A percentile compares a stretch with the other conserved stretches of the same genome.
Evolutionary conservation across 2,113 vertebrate genomes (phyloP).

Genomic region (Thermophis baileyi): DNA sequence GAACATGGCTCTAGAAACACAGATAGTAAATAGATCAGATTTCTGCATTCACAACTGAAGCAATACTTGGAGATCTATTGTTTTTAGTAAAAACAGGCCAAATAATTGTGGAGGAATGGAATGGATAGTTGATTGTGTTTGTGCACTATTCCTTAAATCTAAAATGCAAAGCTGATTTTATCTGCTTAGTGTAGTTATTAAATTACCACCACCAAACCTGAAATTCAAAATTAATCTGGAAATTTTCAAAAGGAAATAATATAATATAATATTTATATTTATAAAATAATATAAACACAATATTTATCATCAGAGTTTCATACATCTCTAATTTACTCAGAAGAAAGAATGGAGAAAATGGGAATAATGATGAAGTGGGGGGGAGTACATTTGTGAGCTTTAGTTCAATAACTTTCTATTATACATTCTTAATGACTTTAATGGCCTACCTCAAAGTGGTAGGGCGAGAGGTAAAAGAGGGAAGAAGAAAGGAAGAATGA

Average conservation of each 20-base stretch:
- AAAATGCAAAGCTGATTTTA: background rate
- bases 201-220: background rate
- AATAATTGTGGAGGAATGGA: background rate
- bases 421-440: background rate
- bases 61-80: background rate
- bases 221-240: background rate
- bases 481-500: background rate
- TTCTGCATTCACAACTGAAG: background rate
- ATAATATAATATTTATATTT: too few species aligned
- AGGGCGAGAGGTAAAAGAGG: background rate
- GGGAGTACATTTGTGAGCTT: background rate
- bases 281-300: too few species aligned
- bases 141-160: too few species aligned
- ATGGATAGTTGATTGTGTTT: background rate
- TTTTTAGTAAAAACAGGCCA: background rate
- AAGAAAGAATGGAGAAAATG: background rate
- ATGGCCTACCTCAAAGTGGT: background rate
- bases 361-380: background rate
- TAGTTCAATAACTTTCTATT: background rate
- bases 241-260: background rate
- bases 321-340: background rate
- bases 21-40: background rate
- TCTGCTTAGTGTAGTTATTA: background rate
- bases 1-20: background rate
- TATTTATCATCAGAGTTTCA: background rate